These are phyloP conservation scores for Corella eumyota DNA, from an alignment of 23 tunicate species.

Conservation along the genomic window DNA sequence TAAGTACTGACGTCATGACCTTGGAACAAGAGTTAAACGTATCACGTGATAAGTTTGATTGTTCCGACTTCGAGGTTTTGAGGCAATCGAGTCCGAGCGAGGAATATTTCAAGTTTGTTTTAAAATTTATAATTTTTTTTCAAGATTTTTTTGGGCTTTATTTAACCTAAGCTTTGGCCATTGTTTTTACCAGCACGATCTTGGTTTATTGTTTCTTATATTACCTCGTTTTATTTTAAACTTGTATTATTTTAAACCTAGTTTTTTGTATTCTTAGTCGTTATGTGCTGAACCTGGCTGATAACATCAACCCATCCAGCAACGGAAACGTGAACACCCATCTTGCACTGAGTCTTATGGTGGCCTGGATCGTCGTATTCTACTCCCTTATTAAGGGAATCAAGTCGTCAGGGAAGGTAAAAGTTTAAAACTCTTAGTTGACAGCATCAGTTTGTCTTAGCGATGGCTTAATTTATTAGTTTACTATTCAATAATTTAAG, in stretches of 20 bases:
- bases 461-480: no score
- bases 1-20: background rate
- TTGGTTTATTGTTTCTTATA: no score
- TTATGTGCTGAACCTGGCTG: conserved; percentile 45
- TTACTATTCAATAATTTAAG: no score
- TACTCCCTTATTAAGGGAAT: conserved; percentile 77
- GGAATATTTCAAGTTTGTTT: conserved; percentile 66
- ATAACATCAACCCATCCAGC: conserved; percentile 43
- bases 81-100: conserved; percentile 67
- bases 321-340: conserved; percentile 66
- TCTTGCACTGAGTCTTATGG: conserved; percentile 31
- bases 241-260: no score
- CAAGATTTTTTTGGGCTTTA: background rate
- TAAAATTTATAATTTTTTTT: background rate
- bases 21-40: background rate
- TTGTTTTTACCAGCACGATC: no score
- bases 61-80: background rate
- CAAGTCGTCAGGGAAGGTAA: conserved; percentile 88
- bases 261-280: conserved; percentile 25
- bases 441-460: no score
- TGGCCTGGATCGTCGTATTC: conserved; percentile 87
- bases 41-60: background rate
- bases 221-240: no score
- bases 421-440: background rate
- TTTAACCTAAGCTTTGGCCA: no score